phyloP scores from a whole-genome alignment of 2,113 vertebrate species.

The Puffinus mauretanicus region DNA sequence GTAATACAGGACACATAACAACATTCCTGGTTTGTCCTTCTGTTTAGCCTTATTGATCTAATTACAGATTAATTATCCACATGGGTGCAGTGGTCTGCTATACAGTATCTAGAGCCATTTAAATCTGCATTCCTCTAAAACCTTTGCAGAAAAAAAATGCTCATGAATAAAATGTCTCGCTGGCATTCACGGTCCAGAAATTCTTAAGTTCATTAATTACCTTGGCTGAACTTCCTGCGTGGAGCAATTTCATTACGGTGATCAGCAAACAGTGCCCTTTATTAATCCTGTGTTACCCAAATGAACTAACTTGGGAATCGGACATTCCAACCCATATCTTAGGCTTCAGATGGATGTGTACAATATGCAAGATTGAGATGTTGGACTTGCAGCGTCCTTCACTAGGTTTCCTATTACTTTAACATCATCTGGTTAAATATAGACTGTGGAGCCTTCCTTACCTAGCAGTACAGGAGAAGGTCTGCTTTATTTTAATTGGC shows the following conservation, averaged over 20 bases:
- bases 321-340: neutral
- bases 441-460: neutral
- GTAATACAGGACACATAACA: neutral
- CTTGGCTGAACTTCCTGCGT: neutral
- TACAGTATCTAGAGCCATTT: neutral
- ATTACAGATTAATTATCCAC: slow-evolving; percentile 50
- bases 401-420: neutral
- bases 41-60: slow-evolving; percentile 42
- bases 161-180: neutral
- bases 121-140: slow-evolving; percentile 13
- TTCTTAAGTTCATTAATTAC: slow-evolving; percentile 46
- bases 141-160: neutral
- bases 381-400: neutral
- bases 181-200: slow-evolving; percentile 34
- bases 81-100: neutral
- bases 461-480: neutral
- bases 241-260: slow-evolving; percentile 12
- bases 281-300: neutral
- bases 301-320: neutral
- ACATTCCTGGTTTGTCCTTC: slow-evolving; percentile 1
- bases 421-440: neutral
- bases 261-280: slow-evolving; percentile 16
- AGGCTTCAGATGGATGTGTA: neutral
- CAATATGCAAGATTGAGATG: neutral
- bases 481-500: neutral